Base-by-base conservation (phyloP, 2,797 vertebrate species). In the Geotrypetes seraphini region DNA sequence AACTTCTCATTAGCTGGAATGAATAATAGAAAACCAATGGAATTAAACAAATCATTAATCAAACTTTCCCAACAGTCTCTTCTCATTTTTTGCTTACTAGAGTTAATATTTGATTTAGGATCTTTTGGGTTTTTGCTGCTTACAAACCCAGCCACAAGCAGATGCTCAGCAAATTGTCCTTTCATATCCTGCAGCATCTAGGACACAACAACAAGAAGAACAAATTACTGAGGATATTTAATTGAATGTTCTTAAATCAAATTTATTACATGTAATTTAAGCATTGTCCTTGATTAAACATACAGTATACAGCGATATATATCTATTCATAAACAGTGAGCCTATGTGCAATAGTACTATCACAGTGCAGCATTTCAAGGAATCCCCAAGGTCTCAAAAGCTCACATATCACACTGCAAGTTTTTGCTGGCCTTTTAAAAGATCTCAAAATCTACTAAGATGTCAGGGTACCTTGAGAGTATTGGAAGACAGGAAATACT, bases 101-200 rank as follows among this genome's bases (percentile, higher is more conserved):
- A 98, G 68, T 99, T 98, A 45, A 88, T 79, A 25, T 97, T 99
- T 4, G 95, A 88, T 48, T 79, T 81, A 37, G 85, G 69, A 53
- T 97, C 89, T 73, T 83, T 90, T 19, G 93, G 90, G 53, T 84
- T 76, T 43, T 69, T 88, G 62, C 89, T 93, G 58, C 69, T 84
- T 43, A 98, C 88, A 65, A 99, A 99, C 2, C 95, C 95, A 42
- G 86, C 71, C 16, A 76, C 71, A 55, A 91, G 81, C 12, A 99
- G 86, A 57, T 99, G 92, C 47, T 97, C 95, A 2, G 92, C 78
- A 83, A 99, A 99, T 64, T 99, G 94, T 3, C 83, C 86, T 63
- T 99, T 97, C 95, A 99, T 98, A 63, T 91, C 92, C 50, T 91
- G 85, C 53, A 99, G 73, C 95, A 98, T 99, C 96, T 99, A 33